Evolutionary conservation across 2,113 vertebrate genomes (phyloP).

Genomic region (Colossoma macropomum): DNA sequence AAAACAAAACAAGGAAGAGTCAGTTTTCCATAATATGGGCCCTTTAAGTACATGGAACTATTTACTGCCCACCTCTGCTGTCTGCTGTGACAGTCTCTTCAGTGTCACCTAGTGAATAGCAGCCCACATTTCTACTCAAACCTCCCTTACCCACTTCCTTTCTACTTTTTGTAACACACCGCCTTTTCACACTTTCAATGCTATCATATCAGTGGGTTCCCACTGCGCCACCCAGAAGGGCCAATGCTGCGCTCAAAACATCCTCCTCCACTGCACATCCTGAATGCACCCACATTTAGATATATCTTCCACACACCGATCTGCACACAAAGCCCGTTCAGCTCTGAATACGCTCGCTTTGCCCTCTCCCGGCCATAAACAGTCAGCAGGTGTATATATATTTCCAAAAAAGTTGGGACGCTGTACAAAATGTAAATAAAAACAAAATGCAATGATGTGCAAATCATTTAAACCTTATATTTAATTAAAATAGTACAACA

Average conservation of each 20-base stretch:
- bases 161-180: slow-evolving; percentile 44
- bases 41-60: too few species aligned
- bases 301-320: slow-evolving; percentile 43
- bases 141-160: slow-evolving; percentile 46
- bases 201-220: slow-evolving; percentile 48
- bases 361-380: slow-evolving; percentile 10
- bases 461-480: too few species aligned
- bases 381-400: slow-evolving; percentile 1
- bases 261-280: slow-evolving; percentile 44
- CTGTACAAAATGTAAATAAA: too few species aligned
- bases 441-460: too few species aligned
- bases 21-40: too few species aligned
- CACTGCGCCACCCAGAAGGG: slow-evolving; percentile 57
- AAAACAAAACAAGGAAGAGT: too few species aligned
- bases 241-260: slow-evolving; percentile 32
- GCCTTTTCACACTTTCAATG: slow-evolving; percentile 46
- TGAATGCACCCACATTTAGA: slow-evolving; percentile 63
- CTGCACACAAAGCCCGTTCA: slow-evolving; percentile 53
- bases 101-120: neutral
- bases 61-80: neutral
- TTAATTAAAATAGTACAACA: too few species aligned
- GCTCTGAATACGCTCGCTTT: slow-evolving; percentile 36
- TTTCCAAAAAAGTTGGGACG: too few species aligned
- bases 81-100: neutral
- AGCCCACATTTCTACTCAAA: slow-evolving; percentile 36